These are phyloP conservation scores for Heliocidaris tuberculata DNA, from an alignment of 35 echinoderm and acorn worm genomes.

Conservation along the genomic window DNA sequence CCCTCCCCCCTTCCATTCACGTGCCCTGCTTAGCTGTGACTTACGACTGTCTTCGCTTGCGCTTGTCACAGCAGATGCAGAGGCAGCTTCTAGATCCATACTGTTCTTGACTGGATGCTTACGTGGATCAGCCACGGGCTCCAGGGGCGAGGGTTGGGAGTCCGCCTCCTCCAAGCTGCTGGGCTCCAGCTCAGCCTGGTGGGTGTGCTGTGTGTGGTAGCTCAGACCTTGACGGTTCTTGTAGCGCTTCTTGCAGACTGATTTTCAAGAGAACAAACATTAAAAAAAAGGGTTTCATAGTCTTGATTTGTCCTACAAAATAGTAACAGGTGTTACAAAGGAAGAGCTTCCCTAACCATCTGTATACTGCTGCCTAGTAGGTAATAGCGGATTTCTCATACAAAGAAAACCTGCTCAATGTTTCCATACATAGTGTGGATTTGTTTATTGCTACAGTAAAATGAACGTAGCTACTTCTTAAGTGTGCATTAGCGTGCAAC, in stretches of 20 bases:
- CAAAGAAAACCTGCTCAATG: no score
- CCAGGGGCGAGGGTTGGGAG: slow-evolving; percentile 67
- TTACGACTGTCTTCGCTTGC: slow-evolving; percentile 42
- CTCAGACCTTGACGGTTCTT: slow-evolving; percentile 91
- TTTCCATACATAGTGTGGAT: no score
- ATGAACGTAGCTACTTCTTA: no score
- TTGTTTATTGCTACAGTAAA: no score
- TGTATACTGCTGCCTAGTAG: background rate
- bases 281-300: slow-evolving; percentile 17
- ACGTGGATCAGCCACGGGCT: slow-evolving; percentile 64
- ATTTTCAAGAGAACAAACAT: background rate
- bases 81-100: slow-evolving; percentile 10
- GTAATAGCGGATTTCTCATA: background rate
- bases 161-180: slow-evolving; percentile 43
- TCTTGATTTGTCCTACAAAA: background rate
- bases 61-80: slow-evolving; percentile 16
- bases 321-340: background rate
- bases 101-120: slow-evolving; percentile 38
- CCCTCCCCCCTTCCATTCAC: background rate
- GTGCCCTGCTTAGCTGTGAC: slow-evolving; percentile 42
- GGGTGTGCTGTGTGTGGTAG: slow-evolving; percentile 88
- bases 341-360: background rate
- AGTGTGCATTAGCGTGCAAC: no score
- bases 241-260: slow-evolving; percentile 94
- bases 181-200: slow-evolving; percentile 66